Base-by-base conservation (phyloP, 2,797 vertebrate species). In the Phoebastria nigripes region DNA sequence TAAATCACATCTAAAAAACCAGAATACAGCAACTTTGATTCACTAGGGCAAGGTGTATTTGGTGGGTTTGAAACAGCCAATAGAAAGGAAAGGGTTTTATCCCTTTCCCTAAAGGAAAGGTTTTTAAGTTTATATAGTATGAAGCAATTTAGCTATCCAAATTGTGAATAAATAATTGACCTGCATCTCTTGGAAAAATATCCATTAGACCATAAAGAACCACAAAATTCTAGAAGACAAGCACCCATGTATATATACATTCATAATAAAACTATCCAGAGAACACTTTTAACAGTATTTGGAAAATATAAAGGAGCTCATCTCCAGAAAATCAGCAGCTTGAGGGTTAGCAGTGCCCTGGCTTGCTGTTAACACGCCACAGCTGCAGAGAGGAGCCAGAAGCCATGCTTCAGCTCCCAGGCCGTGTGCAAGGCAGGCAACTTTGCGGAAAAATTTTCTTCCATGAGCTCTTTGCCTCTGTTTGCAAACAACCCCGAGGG, bases 351-450 rank as follows among this genome's bases (percentile, higher is more conserved):
- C 37, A 77, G 82, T 13, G 15, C 41, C 28, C 54, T 41, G 42
- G 33, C 29, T 67, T 47, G 56, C 10, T 5, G 73, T 37, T 51
- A 62, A 42, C 41, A 47, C 0, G 0, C 22, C 42, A 47, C 3
- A 6, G 39, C 69, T 77, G 52, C 61, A n/a, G 42, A 86, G 55
- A 47, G 11, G 56, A 74, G 49, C 25, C 84, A 55, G 66, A 25
- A 80, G 11, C 56, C 6, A 3, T 2, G 9, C 17, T 54, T 41
- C 1, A 2, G 52, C 52, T 74, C 46, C 52, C n/a, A 21, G 63
- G 33, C 55, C 0, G 0, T 2, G 18, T 69, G 59, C 67, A 41
- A 52, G 35, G 49, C 62, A 58, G 15, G 49, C 52, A 67, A 37
- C 61, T 87, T 22, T 22, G 59, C 0, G 1, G 79, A 58, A 83